A percentile compares a stretch with the other conserved stretches of the same genome.
phyloP scores from a whole-genome alignment of 2,888 invertebrate species.

The Clusia tigrina region DNA sequence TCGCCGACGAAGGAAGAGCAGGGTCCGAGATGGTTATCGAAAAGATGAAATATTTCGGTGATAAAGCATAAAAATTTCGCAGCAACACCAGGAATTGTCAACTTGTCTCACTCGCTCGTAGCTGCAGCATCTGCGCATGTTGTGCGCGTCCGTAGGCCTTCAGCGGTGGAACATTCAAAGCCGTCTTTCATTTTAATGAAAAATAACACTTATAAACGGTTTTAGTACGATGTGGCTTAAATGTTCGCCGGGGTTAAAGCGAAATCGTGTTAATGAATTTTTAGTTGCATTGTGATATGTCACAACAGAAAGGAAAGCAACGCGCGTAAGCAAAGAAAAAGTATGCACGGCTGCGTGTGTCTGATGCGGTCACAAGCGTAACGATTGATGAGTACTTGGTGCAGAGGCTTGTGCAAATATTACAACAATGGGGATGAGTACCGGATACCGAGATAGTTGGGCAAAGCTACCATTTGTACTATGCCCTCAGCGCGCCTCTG shows the following conservation, averaged over 20 bases:
- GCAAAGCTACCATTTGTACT: too few species aligned
- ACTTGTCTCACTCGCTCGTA: background rate
- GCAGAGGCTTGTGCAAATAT: too few species aligned
- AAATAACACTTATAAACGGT: background rate
- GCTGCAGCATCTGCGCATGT: too few species aligned
- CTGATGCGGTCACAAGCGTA: too few species aligned
- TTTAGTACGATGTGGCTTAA: background rate
- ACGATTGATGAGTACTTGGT: too few species aligned
- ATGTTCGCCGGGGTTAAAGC: constrained; percentile 3
- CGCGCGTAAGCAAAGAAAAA: background rate
- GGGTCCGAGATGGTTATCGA: constrained; percentile 49
- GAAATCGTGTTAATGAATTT: constrained; percentile 14
- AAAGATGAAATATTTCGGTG: constrained; percentile 59
- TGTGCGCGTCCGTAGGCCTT: background rate
- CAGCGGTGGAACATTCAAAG: background rate
- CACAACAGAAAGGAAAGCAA: background rate
- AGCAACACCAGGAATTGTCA: background rate
- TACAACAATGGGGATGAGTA: too few species aligned
- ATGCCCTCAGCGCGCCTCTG: too few species aligned
- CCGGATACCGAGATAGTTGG: too few species aligned
- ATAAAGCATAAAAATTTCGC: constrained; percentile 43
- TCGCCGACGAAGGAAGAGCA: constrained; percentile 11
- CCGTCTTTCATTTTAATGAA: background rate
- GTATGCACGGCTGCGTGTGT: background rate
- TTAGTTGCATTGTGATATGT: background rate